Base-by-base conservation (phyloP, 2,888 invertebrate genomes). In the Oscheius sp. region DNA sequence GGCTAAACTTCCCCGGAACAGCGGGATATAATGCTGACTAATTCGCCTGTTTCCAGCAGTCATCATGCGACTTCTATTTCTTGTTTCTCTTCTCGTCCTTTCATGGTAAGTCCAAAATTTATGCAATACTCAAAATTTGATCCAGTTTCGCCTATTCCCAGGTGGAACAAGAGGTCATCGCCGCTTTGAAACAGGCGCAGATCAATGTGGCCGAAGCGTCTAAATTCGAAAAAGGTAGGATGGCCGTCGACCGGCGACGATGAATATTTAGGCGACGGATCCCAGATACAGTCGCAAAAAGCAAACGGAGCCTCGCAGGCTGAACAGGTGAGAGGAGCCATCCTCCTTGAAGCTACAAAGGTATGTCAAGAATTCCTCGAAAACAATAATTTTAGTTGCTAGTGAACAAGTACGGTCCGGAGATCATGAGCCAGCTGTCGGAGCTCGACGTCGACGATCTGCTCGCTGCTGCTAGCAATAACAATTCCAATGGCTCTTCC, bases 301-400 rank as follows among this genome's bases (percentile, higher is more conserved):
- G 61, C 71, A 1, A 71, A 29, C 27, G 18, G 41, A 1, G 63
- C 59, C 12, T 61, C 71, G n/a, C 46, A 46, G 18, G 25, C 59
- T 43, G 29, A 71, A 29, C 71, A 71, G 29, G 27, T n/a, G 7
- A n/a, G 61, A 29, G 71, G 71, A 59, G 71, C 59, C n/a, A 46
- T 61, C 18, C 63, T 71, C 16, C 49, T 63, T 16, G 71, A 71
- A 29, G 52, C 59, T 13, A 71, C 71, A 5, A 61, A 53, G 25
- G 55, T 55, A 25, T 23, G 16, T 23, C 25, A 16, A 23, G 23
- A 55, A 25, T 21, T 6, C 6, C 7, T 13, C 2, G 25, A 49
- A 49, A 49, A 18, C 3, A 49, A 16, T n/a, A 49, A 49, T 23
- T 55, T 23, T 13, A 55, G 71, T 61, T 71, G 3, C 35, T 71